Evolutionary conservation across 2,888 invertebrate species (phyloP).

Genomic region (Harpalus rubripes): DNA sequence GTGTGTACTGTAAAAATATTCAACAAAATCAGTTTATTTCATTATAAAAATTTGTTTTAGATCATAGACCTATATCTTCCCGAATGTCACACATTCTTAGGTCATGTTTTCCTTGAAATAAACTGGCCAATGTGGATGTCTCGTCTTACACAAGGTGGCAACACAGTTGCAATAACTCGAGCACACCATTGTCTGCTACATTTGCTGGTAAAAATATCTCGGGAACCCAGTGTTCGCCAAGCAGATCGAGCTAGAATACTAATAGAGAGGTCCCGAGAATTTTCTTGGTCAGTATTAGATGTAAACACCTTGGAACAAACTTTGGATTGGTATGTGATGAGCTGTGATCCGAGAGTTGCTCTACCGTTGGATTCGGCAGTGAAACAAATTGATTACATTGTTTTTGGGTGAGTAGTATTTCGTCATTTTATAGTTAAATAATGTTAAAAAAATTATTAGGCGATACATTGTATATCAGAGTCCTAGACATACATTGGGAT

Average conservation of each 20-base stretch:
- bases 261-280: conserved; percentile 81
- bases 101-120: conserved; percentile 84
- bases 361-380: conserved; percentile 80
- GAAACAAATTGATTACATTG: conserved; percentile 59
- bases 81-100: conserved; percentile 85
- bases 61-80: conserved; percentile 84
- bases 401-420: conserved; percentile 45
- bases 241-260: conserved; percentile 76
- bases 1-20: no score
- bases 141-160: conserved; percentile 76
- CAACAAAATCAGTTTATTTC: not conserved
- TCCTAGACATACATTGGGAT: no score
- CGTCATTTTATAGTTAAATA: no score
- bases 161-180: conserved; percentile 76
- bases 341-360: conserved; percentile 85
- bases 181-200: conserved; percentile 83
- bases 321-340: conserved; percentile 87
- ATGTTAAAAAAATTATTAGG: no score
- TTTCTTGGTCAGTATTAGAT: conserved; percentile 84
- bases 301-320: conserved; percentile 82
- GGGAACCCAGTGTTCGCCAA: conserved; percentile 85
- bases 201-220: conserved; percentile 85
- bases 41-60: conserved; percentile 72
- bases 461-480: no score
- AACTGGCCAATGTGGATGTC: conserved; percentile 83